These are phyloP conservation scores for Silurus lanzhouensis DNA, from an alignment of 2,797 vertebrate species.

Conservation along the genomic window DNA sequence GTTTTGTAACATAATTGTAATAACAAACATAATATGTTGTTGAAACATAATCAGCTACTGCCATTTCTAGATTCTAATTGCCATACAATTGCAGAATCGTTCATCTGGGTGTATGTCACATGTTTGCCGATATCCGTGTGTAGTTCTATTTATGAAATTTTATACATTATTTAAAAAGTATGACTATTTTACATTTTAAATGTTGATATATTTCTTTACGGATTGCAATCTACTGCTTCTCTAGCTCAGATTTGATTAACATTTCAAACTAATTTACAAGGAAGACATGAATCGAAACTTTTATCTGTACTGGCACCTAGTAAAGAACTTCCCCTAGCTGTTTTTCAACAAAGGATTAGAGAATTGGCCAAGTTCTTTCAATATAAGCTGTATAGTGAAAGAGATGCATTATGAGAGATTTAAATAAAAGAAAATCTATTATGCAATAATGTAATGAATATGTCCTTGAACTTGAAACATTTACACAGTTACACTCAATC, in stretches of 20 bases:
- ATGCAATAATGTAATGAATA: neutral
- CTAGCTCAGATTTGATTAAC: too few relatives aligned
- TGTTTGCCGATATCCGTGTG: neutral
- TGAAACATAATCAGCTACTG: slow-evolving; percentile 17
- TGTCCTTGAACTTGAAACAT: neutral
- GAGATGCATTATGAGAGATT: neutral
- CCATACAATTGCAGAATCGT: slow-evolving; percentile 17
- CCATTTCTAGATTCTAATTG: neutral
- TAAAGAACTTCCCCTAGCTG: neutral
- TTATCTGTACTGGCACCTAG: neutral
- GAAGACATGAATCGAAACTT: slow-evolving; percentile 5
- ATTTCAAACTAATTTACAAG: neutral
- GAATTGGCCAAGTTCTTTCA: neutral
- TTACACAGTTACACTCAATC: neutral
- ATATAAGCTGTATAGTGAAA: neutral
- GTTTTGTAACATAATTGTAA: neutral
- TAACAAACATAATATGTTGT: too few relatives aligned
- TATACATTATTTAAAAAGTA: neutral
- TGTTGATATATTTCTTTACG: neutral
- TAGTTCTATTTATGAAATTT: neutral
- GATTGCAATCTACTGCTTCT: neutral
- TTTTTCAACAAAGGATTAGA: neutral
- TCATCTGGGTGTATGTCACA: slow-evolving; percentile 30
- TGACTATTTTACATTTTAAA: neutral
- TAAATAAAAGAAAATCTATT: neutral